These are phyloP conservation scores for Spodoptera picta DNA, from an alignment of 2,888 invertebrate genomes.

Conservation along the genomic window DNA sequence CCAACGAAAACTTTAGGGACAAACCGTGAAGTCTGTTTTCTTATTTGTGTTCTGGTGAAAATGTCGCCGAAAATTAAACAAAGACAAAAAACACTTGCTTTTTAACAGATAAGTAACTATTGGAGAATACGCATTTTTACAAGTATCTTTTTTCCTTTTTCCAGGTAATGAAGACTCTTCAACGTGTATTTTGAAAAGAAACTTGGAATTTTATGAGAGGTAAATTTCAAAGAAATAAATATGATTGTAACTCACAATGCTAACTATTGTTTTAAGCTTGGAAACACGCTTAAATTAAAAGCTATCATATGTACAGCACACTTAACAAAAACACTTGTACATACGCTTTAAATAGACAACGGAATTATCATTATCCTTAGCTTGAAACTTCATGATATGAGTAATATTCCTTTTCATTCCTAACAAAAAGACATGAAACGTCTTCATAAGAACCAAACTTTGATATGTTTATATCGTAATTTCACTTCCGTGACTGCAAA, in stretches of 20 bases:
- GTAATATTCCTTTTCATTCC: background rate
- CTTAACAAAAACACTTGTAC: conserved; percentile 32
- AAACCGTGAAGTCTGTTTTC: conserved; percentile 13
- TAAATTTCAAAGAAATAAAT: conserved; percentile 65
- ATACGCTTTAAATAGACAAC: too few species aligned
- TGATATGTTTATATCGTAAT: conserved; percentile 10
- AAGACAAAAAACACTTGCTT: background rate
- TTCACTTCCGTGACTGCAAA: conserved; percentile 17
- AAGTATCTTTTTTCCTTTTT: conserved; percentile 51
- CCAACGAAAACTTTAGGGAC: conserved; percentile 17
- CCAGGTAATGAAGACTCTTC: conserved; percentile 80
- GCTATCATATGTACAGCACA: conserved; percentile 19
- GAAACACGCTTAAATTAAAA: conserved; percentile 37
- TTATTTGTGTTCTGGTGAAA: conserved; percentile 18
- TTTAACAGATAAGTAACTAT: background rate
- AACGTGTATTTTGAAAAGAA: conserved; percentile 76
- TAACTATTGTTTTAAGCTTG: conserved; percentile 54
- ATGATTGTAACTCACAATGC: conserved; percentile 41
- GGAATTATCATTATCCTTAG: too few species aligned
- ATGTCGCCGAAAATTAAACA: conserved; percentile 13
- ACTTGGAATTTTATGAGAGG: conserved; percentile 82
- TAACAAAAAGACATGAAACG: background rate
- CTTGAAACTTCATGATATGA: too few species aligned
- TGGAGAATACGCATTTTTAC: conserved; percentile 13
- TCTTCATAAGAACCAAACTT: conserved; percentile 5